phyloP scores from a whole-genome alignment of 2,113 vertebrate species.

The Empidonax alnorum region DNA sequence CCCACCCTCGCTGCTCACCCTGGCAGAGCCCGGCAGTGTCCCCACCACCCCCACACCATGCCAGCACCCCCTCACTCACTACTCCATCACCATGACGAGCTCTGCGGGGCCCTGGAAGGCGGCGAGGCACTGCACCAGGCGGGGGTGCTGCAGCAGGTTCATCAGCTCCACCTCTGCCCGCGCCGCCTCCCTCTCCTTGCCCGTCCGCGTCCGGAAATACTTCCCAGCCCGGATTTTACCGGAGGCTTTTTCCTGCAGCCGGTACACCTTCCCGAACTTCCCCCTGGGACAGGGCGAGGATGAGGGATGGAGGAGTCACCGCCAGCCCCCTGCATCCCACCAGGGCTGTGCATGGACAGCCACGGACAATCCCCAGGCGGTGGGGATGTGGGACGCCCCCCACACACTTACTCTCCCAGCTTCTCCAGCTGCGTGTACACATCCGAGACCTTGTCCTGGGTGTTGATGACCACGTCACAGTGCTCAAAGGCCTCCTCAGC shows the following conservation, averaged over 20 bases:
- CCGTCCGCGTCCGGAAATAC: slow-evolving; percentile 74
- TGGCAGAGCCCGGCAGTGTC: background rate
- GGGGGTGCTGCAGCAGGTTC: slow-evolving; percentile 83
- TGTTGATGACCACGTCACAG: slow-evolving; percentile 70
- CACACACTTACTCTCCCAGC: slow-evolving; percentile 82
- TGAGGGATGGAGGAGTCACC: background rate
- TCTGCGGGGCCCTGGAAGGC: slow-evolving; percentile 77
- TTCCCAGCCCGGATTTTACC: slow-evolving; percentile 82
- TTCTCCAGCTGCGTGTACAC: slow-evolving; percentile 81
- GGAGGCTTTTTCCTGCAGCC: slow-evolving; percentile 79
- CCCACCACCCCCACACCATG: background rate
- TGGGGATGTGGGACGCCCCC: rapidly evolving
- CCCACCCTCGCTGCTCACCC: background rate
- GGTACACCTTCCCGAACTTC: slow-evolving; percentile 83
- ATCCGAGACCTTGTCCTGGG: slow-evolving; percentile 71
- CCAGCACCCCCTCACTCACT: slow-evolving; percentile 74
- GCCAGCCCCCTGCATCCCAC: background rate
- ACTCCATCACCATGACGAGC: slow-evolving; percentile 88
- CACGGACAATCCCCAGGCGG: rapidly evolving
- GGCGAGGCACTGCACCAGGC: slow-evolving; percentile 83
- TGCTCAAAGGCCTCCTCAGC: slow-evolving; percentile 50
- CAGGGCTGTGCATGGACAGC: rapidly evolving
- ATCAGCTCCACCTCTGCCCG: slow-evolving; percentile 83
- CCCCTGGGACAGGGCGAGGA: slow-evolving; percentile 66
- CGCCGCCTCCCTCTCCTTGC: slow-evolving; percentile 74